These are phyloP conservation scores for Oryzias curvinotus DNA, from an alignment of 2,113 vertebrate species.

Conservation along the genomic window DNA sequence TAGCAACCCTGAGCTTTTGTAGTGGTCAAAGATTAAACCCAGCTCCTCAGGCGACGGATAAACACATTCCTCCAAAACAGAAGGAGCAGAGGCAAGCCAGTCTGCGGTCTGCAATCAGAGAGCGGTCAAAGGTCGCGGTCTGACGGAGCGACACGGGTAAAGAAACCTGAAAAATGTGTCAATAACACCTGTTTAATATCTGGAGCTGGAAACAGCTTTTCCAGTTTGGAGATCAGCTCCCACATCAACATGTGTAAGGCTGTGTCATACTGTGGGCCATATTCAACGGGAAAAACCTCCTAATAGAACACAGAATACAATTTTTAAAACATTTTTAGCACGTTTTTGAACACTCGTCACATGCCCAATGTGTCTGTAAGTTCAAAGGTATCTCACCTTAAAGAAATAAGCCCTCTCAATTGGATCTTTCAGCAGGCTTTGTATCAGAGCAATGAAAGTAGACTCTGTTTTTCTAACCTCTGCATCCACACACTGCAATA, in stretches of 20 bases:
- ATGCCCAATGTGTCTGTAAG: too few species aligned
- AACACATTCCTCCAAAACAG: conserved; percentile 53
- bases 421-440: conserved; percentile 73
- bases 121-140: neutral
- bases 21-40: conserved; percentile 57
- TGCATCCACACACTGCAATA: conserved; percentile 49
- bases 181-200: conserved; percentile 73
- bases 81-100: conserved; percentile 57
- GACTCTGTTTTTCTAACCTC: conserved; percentile 67
- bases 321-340: neutral
- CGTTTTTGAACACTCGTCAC: too few species aligned
- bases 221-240: conserved; percentile 79
- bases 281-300: conserved; percentile 79
- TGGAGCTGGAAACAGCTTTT: conserved; percentile 68
- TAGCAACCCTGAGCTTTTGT: conserved; percentile 45
- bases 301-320: conserved; percentile 25
- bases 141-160: neutral
- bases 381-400: conserved; percentile 57
- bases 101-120: conserved; percentile 60
- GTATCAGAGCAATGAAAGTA: conserved; percentile 70
- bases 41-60: conserved; percentile 54
- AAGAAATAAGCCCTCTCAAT: conserved; percentile 74
- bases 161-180: neutral
- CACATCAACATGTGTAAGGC: conserved; percentile 78
- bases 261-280: conserved; percentile 76